Base-by-base conservation (phyloP, 2,113 vertebrate genomes). In the Callithrix jacchus region DNA sequence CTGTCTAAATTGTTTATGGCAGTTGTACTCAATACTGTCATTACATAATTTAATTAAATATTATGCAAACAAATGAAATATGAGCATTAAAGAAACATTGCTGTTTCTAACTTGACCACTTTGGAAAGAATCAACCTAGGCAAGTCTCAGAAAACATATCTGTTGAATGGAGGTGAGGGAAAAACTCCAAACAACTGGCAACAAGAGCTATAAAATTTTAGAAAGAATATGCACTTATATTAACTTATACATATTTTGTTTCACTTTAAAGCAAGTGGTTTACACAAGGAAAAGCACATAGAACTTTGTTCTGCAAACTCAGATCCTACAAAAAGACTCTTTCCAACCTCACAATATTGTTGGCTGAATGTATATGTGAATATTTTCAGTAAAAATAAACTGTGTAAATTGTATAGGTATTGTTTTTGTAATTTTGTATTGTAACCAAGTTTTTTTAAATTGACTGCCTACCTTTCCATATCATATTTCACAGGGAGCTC, bases 81-180 rank as follows among this genome's bases (percentile, higher is more conserved):
- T 10, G 70, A 87, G 20, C 45, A 49, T 71, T 61, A 42, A 18
- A 74, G 54, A 9, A 35, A 90, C 66, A 88, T 5, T 35, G 35
- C 30, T 47, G 14, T 64, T 94, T 94, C 76, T 71, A 71, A 92
- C 54, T 80, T 54, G 27, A 54, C 58, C 89, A 42, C 45, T 90
- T 93, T 79, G 52, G 54, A 97, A 93, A 90, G 7, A 95, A 79
- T 25, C 52, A 73, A 25, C 42, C 87, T 30, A 89, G 58, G 25
- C 32, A 42, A 86, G 16, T 47, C 25, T 45, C 37, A 86, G 66
- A 64, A 82, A 89, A 83, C 4, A 37, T 49, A 64, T 64, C 40
- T 82, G 21, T 6, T 81, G 20, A 20, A 86, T 73, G 58, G 25
- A 68, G 20, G 58, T 66, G 49, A 93, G 68, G 56, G 91, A 32